Base-by-base conservation (phyloP, 2,797 vertebrate species). In the Simalia tracyae region DNA sequence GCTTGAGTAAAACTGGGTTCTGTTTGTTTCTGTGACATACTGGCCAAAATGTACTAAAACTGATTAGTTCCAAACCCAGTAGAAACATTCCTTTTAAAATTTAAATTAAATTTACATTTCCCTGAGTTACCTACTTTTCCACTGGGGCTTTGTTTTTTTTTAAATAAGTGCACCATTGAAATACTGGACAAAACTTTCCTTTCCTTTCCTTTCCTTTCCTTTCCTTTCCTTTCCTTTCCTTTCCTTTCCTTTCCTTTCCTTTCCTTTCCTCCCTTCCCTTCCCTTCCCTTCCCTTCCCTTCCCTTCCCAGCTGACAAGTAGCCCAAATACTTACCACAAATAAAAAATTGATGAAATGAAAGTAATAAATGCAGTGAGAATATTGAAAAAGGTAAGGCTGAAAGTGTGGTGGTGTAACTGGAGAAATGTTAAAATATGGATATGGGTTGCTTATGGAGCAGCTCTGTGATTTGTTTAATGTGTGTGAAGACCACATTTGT, bases 241-340 rank as follows among this genome's bases (percentile, higher is more conserved):
- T 15, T 15, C 11, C 15, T 15, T 15, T 14, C 57, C 11, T 3
- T 57, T 14, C 57, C 15, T 3, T 15, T 14, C 11, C 15, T 4
- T 15, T 12, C 57, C 11, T 4, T 15, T 3, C 57, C 15, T 0
- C 31, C 31, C 31, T 14, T 14, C 15, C 0, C 0, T 12, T 12
- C 17, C 4, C 3, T 17, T 26, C 31, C 31, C 31, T 61, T 8
- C 22, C 6, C 6, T 24, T 26, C 28, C 64, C 64, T 72, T 1
- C 72, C 72, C 36, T 81, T 24, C 19, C 36, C 8, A 19, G 42
- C 17, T 17, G 7, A 76, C 17, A 76, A 81, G 19, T 81, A 46
- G 19, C 36, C 72, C 36, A 81, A 81, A 81, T 46, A 24, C 50
- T 50, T 50, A 50, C 50, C 50, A 50, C 3, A 81, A 24, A 81